Conservation (phyloP, 2,888 invertebrate genomes). For the Parnassius glacialis region DNA sequence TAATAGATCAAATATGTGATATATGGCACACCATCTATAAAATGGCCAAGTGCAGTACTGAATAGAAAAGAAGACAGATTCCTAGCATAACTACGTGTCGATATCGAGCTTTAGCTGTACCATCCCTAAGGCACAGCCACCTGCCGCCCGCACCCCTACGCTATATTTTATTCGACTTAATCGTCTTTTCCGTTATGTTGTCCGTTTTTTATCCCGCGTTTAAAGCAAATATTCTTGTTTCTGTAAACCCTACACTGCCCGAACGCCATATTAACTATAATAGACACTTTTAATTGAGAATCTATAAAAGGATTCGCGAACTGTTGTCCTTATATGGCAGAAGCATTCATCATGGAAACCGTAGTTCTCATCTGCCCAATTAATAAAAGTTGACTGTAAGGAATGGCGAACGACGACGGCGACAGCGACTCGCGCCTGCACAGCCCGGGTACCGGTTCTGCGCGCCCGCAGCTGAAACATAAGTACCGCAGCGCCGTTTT, state of each 20-base stretch:
- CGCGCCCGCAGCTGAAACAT: constrained; percentile 67
- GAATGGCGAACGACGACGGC: constrained; percentile 67
- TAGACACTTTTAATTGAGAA: constrained; percentile 81
- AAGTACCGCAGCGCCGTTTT: constrained; percentile 63
- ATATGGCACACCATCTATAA: constrained; percentile 6
- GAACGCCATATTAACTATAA: constrained; percentile 76
- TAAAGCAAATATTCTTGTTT: constrained; percentile 78
- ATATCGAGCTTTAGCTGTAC: constrained; percentile 30
- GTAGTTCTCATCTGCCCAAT: constrained; percentile 80
- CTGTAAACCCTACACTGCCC: constrained; percentile 67
- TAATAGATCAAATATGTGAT: neutral
- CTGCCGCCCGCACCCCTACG: constrained; percentile 79
- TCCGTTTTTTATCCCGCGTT: constrained; percentile 73
- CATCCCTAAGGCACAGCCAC: constrained; percentile 66
- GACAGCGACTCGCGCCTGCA: constrained; percentile 54
- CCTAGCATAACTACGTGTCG: constrained; percentile 23
- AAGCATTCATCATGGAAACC: constrained; percentile 76
- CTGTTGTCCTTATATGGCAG: constrained; percentile 70
- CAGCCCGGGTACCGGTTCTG: constrained; percentile 63
- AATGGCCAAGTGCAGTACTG: neutral
- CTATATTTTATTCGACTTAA: constrained; percentile 80
- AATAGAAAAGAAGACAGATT: constrained; percentile 17
- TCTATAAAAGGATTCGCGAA: constrained; percentile 80
- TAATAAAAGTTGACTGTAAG: constrained; percentile 79
- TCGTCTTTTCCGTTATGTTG: constrained; percentile 80